Evolutionary conservation across 1,140 invertebrate species (phyloP).

Genomic region (Drosophila micromelanica): DNA sequence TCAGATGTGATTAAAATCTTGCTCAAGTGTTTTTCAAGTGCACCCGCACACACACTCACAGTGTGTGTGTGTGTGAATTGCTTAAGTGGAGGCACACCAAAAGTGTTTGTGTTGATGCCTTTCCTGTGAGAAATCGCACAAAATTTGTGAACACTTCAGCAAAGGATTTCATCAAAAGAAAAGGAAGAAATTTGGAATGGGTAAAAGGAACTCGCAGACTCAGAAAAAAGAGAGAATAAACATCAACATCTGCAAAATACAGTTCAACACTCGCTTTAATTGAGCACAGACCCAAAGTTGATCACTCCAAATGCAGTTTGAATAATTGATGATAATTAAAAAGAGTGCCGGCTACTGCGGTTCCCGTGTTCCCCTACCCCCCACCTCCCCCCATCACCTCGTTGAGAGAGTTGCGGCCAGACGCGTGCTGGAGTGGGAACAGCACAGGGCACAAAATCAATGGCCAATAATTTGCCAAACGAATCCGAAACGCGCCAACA

Average conservation of each 20-base stretch:
- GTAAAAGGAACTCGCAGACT: slow-evolving; percentile 17
- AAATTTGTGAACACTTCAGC: slow-evolving; percentile 62
- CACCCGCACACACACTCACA: slow-evolving; percentile 5
- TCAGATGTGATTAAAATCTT: slow-evolving; percentile 65
- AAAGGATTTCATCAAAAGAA: slow-evolving; percentile 3
- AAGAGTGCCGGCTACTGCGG: slow-evolving; percentile 47
- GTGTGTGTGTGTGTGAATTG: slow-evolving; percentile 27
- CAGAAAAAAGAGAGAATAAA: no score
- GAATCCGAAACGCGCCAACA: slow-evolving; percentile 54
- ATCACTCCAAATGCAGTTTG: slow-evolving; percentile 83
- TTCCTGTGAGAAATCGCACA: slow-evolving; percentile 83
- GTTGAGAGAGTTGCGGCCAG: slow-evolving; percentile 2
- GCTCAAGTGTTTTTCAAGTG: slow-evolving; percentile 19
- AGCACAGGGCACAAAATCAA: slow-evolving; percentile 65
- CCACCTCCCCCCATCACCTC: background rate
- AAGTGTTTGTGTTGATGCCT: slow-evolving; percentile 83
- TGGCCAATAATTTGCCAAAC: slow-evolving; percentile 82
- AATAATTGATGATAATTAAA: slow-evolving; percentile 84
- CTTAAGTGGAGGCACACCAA: slow-evolving; percentile 47
- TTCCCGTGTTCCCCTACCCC: slow-evolving; percentile 3
- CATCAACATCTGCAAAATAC: slow-evolving; percentile 12
- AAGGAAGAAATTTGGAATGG: slow-evolving; percentile 8
- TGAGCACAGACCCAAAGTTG: slow-evolving; percentile 78
- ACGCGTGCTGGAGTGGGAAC: slow-evolving; percentile 23
- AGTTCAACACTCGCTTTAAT: slow-evolving; percentile 55